Percentiles rank a stretch among this genome's conserved stretches.
These are phyloP conservation scores for Sebastes variabilis DNA, from an alignment of 2,797 vertebrate genomes.

Conservation along the genomic window DNA sequence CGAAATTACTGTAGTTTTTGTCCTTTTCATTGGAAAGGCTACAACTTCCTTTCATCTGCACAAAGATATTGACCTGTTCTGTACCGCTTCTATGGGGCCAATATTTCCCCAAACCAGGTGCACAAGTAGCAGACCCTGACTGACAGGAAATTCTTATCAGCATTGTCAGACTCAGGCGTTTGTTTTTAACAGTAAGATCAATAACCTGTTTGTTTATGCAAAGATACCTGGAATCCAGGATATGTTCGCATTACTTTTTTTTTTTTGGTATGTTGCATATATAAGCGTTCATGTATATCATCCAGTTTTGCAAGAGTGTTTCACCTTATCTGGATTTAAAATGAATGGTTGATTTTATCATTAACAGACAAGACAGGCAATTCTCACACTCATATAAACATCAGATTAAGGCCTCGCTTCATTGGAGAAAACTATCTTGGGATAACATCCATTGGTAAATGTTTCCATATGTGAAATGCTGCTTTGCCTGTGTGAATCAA, in stretches of 20 bases:
- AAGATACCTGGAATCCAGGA: neutral
- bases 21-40: neutral
- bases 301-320: neutral
- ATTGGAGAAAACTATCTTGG: neutral
- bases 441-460: neutral
- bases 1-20: neutral
- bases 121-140: conserved; percentile 5
- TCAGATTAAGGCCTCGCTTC: neutral
- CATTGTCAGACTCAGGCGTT: neutral
- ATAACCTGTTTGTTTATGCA: neutral
- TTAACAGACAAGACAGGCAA: neutral
- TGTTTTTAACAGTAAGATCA: too few species aligned
- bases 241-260: neutral
- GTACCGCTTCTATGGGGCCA: neutral
- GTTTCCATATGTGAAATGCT: neutral
- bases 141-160: conserved; percentile 10
- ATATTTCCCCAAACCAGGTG: neutral
- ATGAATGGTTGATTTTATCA: neutral
- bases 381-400: neutral
- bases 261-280: neutral
- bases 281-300: neutral
- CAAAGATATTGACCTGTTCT: neutral
- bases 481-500: neutral
- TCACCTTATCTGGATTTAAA: neutral
- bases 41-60: neutral